Conservation (phyloP, 2,888 invertebrate genomes). For the Ichneumoninae sp. region DNA sequence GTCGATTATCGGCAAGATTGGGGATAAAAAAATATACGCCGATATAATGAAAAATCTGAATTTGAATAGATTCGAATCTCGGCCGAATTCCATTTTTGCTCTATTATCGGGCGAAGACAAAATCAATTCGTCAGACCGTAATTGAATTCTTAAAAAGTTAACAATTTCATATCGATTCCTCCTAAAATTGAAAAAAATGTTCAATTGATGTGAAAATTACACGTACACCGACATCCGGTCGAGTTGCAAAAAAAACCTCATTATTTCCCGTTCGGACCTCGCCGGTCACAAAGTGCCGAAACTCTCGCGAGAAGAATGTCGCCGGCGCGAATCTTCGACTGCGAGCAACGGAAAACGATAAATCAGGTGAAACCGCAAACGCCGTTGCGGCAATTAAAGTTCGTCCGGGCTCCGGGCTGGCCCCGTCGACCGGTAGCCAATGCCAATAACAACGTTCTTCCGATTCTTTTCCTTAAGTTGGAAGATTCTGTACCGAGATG, state of each 20-base stretch:
- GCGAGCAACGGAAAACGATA: constrained; percentile 32
- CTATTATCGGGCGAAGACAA: too few species aligned
- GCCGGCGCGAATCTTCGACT: neutral
- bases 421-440: constrained; percentile 45
- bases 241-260: too few species aligned
- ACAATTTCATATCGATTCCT: too few species aligned
- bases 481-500: constrained; percentile 45
- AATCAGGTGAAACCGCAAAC: constrained; percentile 55
- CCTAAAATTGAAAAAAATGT: too few species aligned
- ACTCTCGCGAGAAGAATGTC: neutral
- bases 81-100: too few species aligned
- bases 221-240: too few species aligned
- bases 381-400: constrained; percentile 63
- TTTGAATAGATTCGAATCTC: neutral
- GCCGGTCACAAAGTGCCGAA: neutral
- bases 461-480: constrained; percentile 63
- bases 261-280: neutral
- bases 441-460: constrained; percentile 64
- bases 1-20: neutral
- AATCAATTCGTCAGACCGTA: too few species aligned
- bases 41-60: neutral
- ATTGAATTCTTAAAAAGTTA: too few species aligned
- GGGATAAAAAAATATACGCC: neutral
- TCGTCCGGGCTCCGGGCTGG: constrained; percentile 35
- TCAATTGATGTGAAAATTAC: too few species aligned